A percentile compares a stretch with the other conserved stretches of the same genome.
phyloP scores from a whole-genome alignment of 2,888 invertebrate species.

The Tiliacea aurago region DNA sequence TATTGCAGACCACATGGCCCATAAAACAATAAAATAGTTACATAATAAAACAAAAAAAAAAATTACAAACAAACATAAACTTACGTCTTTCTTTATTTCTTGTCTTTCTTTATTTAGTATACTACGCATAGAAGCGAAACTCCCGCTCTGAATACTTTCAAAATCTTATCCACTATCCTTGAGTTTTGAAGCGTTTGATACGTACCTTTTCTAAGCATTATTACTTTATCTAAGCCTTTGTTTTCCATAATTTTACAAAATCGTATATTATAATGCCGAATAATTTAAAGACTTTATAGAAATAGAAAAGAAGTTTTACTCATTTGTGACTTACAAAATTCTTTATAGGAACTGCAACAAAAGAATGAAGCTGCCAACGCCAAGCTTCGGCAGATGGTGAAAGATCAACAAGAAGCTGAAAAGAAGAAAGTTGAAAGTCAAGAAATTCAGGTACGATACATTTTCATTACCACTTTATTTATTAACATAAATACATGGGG shows the following conservation, averaged over 20 bases:
- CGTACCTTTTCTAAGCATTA: not conserved
- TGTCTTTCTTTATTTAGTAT: no score
- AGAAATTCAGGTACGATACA: conserved; percentile 94
- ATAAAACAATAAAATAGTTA: no score
- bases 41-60: no score
- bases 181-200: not conserved
- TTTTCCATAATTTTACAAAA: no score
- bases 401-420: conserved; percentile 99
- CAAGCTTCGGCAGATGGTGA: conserved; percentile 99
- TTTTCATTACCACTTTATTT: not conserved
- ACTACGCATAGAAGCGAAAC: not conserved
- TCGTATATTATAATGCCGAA: no score
- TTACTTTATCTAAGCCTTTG: no score
- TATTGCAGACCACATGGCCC: no score
- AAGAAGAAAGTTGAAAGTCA: conserved; percentile 99
- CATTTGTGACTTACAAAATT: not conserved
- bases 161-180: not conserved
- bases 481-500: no score
- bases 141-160: no score
- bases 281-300: not conserved
- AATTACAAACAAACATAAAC: no score
- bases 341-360: conserved; percentile 94
- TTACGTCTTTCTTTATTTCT: no score
- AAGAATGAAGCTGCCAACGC: conserved; percentile 99
- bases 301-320: not conserved